These are phyloP conservation scores for Sinocyclocheilus grahami DNA, from an alignment of 2,113 vertebrate genomes.

Conservation along the genomic window DNA sequence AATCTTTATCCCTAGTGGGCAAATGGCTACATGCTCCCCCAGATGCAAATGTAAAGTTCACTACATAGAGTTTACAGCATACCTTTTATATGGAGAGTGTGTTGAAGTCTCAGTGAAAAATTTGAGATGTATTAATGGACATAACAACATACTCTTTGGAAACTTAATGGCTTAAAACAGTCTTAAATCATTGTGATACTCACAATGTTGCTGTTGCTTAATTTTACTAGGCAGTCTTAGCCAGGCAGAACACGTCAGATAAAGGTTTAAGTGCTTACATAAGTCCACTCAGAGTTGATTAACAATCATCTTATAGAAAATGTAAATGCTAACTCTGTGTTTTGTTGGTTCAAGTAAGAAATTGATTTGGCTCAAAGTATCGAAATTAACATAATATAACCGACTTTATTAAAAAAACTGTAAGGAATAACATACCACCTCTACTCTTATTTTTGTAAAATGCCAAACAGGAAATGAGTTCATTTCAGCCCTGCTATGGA, in stretches of 20 bases:
- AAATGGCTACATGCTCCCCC: conserved; percentile 9
- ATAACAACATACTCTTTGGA: background rate
- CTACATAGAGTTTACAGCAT: background rate
- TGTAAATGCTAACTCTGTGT: background rate
- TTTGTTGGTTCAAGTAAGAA: background rate
- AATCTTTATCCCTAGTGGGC: background rate
- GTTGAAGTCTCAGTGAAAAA: background rate
- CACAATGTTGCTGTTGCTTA: background rate
- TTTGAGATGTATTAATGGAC: background rate
- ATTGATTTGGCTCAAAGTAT: background rate
- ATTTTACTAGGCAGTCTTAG: background rate
- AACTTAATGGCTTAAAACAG: background rate
- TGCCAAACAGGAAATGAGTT: conserved; percentile 44
- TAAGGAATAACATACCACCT: background rate
- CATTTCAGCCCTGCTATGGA: conserved; percentile 51
- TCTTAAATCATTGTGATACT: background rate
- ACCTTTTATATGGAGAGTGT: conserved; percentile 26
- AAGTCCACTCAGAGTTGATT: background rate
- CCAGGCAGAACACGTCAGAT: background rate
- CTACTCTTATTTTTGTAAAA: background rate
- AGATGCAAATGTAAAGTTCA: background rate
- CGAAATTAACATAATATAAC: background rate
- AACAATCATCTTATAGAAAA: background rate
- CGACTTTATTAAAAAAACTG: background rate
- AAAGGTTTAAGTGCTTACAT: background rate